Conservation (phyloP, 2,888 invertebrate genomes). For the Scaptomyza tumidula region DNA sequence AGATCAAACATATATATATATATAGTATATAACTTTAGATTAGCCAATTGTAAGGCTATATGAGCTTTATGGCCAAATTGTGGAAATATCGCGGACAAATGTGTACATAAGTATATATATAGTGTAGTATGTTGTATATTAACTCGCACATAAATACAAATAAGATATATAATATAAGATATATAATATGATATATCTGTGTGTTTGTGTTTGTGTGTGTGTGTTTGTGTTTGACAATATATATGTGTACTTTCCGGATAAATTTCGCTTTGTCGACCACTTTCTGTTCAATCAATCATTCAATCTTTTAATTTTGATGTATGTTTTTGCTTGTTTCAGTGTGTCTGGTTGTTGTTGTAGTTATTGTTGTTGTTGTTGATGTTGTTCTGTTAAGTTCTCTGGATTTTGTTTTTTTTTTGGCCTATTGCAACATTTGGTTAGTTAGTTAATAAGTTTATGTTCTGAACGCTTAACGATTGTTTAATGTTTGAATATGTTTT, state of each 20-base stretch:
- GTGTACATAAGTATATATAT: conserved; percentile 8
- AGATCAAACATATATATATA: background rate
- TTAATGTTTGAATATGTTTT: background rate
- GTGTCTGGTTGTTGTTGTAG: background rate
- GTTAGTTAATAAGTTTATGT: conserved; percentile 19
- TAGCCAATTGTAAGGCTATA: conserved; percentile 14
- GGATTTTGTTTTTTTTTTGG: background rate
- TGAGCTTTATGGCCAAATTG: conserved; percentile 10
- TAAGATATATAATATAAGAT: conserved; percentile 21
- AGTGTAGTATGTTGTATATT: conserved; percentile 2
- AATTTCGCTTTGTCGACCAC: background rate
- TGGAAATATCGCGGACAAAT: conserved; percentile 19
- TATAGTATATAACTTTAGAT: too few species aligned
- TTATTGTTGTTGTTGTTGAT: background rate
- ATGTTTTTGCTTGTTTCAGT: too few species aligned
- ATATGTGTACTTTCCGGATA: background rate
- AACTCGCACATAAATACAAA: conserved; percentile 19
- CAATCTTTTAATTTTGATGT: background rate
- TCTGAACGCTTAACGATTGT: conserved; percentile 3
- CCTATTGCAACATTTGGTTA: conserved; percentile 59
- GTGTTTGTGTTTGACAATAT: background rate
- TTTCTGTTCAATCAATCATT: background rate
- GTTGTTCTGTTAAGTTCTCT: too few species aligned
- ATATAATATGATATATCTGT: conserved; percentile 24
- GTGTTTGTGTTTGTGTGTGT: background rate